A percentile compares a stretch with the other conserved stretches of the same genome.
phyloP scores from a whole-genome alignment of 2,888 invertebrate species.

The Drosophila bunnanda region DNA sequence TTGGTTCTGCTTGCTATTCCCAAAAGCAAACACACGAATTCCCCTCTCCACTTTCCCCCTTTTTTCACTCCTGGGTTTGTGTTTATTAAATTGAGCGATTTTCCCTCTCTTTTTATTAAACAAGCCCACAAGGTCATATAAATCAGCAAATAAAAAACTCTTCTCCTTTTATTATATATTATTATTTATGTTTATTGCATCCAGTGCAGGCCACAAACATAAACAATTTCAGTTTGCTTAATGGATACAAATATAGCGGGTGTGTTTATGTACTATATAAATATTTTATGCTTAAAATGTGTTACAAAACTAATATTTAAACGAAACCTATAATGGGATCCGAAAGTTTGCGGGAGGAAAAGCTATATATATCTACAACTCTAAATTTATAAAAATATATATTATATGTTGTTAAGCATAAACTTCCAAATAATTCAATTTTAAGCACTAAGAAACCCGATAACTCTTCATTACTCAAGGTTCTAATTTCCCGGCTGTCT shows the following conservation, averaged over 20 bases:
- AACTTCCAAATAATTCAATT: background rate
- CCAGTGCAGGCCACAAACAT: conserved; percentile 21
- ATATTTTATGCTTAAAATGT: background rate
- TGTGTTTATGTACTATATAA: background rate
- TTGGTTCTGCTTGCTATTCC: conserved; percentile 5
- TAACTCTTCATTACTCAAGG: background rate
- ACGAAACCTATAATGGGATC: background rate
- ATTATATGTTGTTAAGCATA: no score
- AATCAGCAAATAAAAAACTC: conserved; percentile 57
- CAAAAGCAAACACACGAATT: conserved; percentile 23
- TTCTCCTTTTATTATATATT: conserved; percentile 38
- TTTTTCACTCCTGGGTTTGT: background rate
- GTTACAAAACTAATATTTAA: background rate
- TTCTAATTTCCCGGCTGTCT: conserved; percentile 11
- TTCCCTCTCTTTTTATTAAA: conserved; percentile 46
- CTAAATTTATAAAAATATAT: no score
- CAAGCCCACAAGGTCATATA: conserved; percentile 71
- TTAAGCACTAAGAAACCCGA: no score
- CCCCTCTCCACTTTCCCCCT: background rate
- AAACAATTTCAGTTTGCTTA: conserved; percentile 4
- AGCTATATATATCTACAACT: no score
- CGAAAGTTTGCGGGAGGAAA: no score
- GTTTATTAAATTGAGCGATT: conserved; percentile 39
- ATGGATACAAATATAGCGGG: background rate
- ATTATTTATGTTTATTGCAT: conserved; percentile 37